Base-by-base conservation (phyloP, 2,888 invertebrate genomes). In the Drosophila nr. perissopoda region DNA sequence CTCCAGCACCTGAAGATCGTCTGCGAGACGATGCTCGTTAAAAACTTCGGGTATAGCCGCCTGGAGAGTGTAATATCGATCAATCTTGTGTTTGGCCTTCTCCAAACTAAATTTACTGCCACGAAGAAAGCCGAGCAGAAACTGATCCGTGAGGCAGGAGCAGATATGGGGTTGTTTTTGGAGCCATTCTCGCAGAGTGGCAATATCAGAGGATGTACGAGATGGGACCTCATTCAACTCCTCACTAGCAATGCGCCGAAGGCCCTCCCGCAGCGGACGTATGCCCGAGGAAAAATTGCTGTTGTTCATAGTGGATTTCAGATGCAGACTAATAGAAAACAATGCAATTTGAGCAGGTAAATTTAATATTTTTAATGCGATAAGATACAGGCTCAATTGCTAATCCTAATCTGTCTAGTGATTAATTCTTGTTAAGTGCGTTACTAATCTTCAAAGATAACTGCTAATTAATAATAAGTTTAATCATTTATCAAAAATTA, bases 41-140 rank as follows among this genome's bases (percentile, higher is more conserved):
- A 94, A 95, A 60, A 95, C 93, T 86, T 96, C 95, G 0, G 95
- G 95, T n/a, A 95, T 93, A 51, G 94, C 91, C 0, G 94, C 92
- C 84, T 94, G 94, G 48, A 93, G 78, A 0, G 95, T 94, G 82
- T 95, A 95, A 83, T 94, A 95, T 91, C 94, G 94, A 80, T 95
- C 95, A 8, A 95, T 80, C 82, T 95, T 95, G 62, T 93, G 92
- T 82, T 95, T 95, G 4, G 94, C 94, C 61, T 93, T 92, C 76
- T 95, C 94, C 78, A 94, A 79, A 68, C 94, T 94, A 82, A 93
- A 94, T 82, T 95, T 95, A 64, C 94, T 93, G 13, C 94, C 94
- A 21, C 95, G 92, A 40, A 95, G 87, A 80, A 94, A 95, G 3
- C 93, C 89, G n/a, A 94, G 72, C 16, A 95, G 82, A 87, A 94